Percentiles rank a stretch among this genome's conserved stretches.
phyloP scores from a whole-genome alignment of 64 coral and sea anemone genomes.

The Stylophora pistillata region DNA sequence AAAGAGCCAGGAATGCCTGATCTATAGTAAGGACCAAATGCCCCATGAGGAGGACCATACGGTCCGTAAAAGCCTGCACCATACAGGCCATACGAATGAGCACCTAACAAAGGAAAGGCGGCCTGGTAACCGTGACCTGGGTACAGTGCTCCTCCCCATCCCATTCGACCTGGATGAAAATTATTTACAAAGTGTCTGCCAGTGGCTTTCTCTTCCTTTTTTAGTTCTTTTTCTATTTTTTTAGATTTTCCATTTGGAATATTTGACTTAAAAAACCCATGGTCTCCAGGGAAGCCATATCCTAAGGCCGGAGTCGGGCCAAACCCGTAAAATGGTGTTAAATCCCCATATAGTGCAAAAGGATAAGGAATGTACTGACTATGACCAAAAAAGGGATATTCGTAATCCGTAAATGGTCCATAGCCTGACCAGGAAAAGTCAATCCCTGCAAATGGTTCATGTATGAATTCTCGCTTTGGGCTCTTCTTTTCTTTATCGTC shows the following conservation, averaged over 20 bases:
- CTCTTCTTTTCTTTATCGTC: conserved; percentile 15
- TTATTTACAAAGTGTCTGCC: conserved; percentile 53
- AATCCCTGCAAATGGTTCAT: conserved; percentile 1
- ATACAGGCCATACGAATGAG: conserved; percentile 41
- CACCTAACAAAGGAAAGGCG: conserved; percentile 48
- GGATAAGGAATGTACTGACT: conserved; percentile 32
- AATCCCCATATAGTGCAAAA: not conserved
- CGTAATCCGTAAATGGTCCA: conserved; percentile 16
- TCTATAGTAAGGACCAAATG: conserved; percentile 1
- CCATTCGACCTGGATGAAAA: conserved; percentile 80
- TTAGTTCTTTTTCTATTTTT: not conserved
- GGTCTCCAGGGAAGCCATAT: not conserved
- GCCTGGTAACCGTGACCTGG: conserved; percentile 47
- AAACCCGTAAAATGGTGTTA: conserved; percentile 12
- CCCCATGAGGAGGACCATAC: conserved; percentile 9
- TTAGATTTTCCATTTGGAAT: conserved; percentile 30
- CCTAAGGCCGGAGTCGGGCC: not conserved
- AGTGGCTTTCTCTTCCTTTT: conserved; percentile 42
- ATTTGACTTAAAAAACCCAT: conserved; percentile 43
- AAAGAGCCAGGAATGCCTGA: not conserved
- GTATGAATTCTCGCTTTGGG: conserved; percentile 22
- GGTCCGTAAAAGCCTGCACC: conserved; percentile 47
- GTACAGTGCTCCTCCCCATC: conserved; percentile 82
- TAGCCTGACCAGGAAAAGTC: not conserved
- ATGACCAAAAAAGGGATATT: conserved; percentile 12